Evolutionary conservation across 1,140 invertebrate genomes (phyloP).

Genomic region (Ceratosolen fusciceps): DNA sequence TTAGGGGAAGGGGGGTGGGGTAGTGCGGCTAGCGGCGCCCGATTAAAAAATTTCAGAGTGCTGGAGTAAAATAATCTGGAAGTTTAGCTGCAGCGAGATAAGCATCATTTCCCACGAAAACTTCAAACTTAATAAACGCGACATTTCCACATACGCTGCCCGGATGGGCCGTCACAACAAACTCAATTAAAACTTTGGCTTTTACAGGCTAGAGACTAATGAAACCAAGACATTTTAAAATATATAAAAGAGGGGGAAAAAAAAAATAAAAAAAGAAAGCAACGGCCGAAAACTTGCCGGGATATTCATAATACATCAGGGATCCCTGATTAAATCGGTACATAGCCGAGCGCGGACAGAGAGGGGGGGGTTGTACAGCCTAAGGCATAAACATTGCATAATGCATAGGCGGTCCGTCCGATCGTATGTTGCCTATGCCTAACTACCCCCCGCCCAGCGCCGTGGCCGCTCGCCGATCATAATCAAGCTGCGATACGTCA

Average conservation of each 20-base stretch:
- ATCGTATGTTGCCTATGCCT: not conserved
- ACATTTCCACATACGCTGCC: no score
- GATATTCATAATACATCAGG: not conserved
- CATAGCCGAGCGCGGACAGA: not conserved
- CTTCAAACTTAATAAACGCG: conserved; percentile 31
- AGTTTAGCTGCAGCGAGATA: not conserved
- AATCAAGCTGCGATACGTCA: no score
- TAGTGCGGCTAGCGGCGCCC: no score
- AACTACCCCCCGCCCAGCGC: not conserved
- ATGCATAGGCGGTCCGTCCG: conserved; percentile 33
- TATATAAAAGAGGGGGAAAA: no score
- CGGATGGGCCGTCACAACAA: not conserved
- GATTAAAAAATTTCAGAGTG: no score
- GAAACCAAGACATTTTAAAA: conserved; percentile 38
- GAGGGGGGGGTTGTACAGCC: not conserved
- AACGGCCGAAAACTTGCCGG: not conserved
- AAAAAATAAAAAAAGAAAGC: no score
- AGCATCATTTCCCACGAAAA: conserved; percentile 2
- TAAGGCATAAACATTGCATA: conserved; percentile 52
- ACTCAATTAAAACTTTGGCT: conserved; percentile 39
- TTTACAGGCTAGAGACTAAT: conserved; percentile 13
- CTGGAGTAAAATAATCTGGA: not conserved
- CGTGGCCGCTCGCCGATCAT: not conserved
- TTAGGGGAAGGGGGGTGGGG: no score
- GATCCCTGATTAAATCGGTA: conserved; percentile 1